Conservation (phyloP, 2,888 invertebrate species). For the Agonopterix subpropinquella region DNA sequence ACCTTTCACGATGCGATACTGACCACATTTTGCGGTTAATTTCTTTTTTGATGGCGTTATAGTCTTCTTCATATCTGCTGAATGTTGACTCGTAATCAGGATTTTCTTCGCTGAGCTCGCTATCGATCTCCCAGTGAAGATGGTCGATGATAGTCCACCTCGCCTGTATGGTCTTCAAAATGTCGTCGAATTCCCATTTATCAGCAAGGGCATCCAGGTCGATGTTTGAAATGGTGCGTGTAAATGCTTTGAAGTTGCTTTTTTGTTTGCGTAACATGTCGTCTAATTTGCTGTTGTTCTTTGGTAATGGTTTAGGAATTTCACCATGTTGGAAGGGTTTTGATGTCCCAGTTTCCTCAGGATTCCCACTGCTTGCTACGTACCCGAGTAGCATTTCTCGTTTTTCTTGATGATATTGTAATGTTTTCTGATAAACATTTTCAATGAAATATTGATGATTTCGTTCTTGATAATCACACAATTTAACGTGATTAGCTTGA, state of each 20-base stretch:
- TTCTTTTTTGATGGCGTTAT: conserved; percentile 1
- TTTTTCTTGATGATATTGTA: neutral
- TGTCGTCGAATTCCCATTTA: conserved; percentile 11
- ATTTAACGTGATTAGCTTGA: neutral
- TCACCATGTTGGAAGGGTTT: neutral
- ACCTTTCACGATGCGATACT: conserved; percentile 6
- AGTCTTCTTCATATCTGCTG: conserved; percentile 1
- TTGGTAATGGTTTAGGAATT: neutral
- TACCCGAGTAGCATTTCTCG: neutral
- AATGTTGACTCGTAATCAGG: neutral
- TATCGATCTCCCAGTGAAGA: conserved; percentile 6
- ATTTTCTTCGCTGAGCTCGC: neutral
- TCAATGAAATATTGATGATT: neutral
- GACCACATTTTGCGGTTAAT: conserved; percentile 3
- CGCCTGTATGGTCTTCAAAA: conserved; percentile 4
- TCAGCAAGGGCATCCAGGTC: conserved; percentile 4
- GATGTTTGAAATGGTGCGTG: conserved; percentile 5
- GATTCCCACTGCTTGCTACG: neutral
- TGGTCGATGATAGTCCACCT: conserved; percentile 11
- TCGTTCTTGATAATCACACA: neutral
- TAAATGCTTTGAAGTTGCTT: conserved; percentile 3
- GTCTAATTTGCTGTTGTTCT: neutral
- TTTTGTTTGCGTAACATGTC: conserved; percentile 3
- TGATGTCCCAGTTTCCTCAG: neutral
- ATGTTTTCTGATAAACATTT: neutral